Percentiles rank a stretch among this genome's conserved stretches.
Conservation (phyloP, 1,140 invertebrate genomes). For the Orchestia grillus region DNA sequence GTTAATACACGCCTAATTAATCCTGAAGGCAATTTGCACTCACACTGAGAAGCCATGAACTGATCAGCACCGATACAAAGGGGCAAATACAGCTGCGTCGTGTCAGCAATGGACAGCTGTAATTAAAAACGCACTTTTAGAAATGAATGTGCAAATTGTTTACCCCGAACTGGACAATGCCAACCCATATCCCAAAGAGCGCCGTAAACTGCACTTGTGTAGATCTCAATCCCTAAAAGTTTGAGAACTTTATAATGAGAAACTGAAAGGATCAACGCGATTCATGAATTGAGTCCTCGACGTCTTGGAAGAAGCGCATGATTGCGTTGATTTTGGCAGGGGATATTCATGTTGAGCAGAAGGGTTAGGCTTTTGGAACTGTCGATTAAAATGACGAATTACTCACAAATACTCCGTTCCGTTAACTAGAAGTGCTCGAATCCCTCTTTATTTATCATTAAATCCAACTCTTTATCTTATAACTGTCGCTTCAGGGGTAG, state of each 20-base stretch:
- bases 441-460: too few relatives aligned
- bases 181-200: not conserved
- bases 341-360: too few relatives aligned
- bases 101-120: not conserved
- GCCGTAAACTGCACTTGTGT: not conserved
- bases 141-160: not conserved
- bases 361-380: too few relatives aligned
- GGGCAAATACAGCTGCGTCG: not conserved
- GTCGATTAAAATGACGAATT: too few relatives aligned
- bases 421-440: too few relatives aligned
- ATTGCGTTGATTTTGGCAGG: too few relatives aligned
- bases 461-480: too few relatives aligned
- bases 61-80: not conserved
- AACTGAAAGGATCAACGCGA: not conserved
- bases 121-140: not conserved
- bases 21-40: not conserved
- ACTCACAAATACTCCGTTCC: too few relatives aligned
- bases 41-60: not conserved
- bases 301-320: too few relatives aligned
- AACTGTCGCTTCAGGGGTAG: too few relatives aligned
- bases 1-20: not conserved
- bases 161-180: too few relatives aligned
- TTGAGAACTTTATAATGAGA: not conserved
- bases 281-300: too few relatives aligned
- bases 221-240: not conserved